These are phyloP conservation scores for Mesocricetus auratus DNA, from an alignment of 2,113 vertebrate species.

Conservation along the genomic window DNA sequence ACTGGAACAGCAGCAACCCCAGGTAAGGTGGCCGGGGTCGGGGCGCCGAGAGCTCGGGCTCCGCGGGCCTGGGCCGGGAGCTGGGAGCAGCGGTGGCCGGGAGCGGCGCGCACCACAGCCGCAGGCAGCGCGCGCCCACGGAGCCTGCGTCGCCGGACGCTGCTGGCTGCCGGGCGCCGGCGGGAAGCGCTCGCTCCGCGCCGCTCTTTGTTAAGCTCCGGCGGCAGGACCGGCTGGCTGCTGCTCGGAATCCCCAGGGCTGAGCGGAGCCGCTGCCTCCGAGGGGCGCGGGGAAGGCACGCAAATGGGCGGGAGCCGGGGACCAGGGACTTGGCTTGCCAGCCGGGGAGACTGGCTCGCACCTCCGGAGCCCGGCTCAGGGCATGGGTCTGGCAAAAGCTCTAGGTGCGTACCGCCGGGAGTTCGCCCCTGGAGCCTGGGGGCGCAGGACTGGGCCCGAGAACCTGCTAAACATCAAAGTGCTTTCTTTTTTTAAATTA, in stretches of 20 bases:
- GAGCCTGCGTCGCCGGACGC: slow-evolving; percentile 10
- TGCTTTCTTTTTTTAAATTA: neutral
- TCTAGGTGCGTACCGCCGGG: neutral
- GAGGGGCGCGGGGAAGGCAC: neutral
- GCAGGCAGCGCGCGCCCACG: slow-evolving; percentile 62
- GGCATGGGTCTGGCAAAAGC: neutral
- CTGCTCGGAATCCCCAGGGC: neutral
- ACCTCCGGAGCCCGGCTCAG: neutral
- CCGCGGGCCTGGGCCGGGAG: slow-evolving; percentile 35
- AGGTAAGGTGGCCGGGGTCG: slow-evolving; percentile 87
- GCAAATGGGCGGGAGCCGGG: slow-evolving; percentile 45
- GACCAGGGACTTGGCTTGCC: neutral
- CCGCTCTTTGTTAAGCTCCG: slow-evolving; percentile 72
- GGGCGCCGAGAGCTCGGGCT: slow-evolving; percentile 38
- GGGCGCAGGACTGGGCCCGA: neutral
- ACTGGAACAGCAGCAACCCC: slow-evolving; percentile 98
- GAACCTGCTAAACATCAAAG: slow-evolving; percentile 46
- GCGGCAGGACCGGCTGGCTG: neutral
- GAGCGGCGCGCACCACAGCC: slow-evolving; percentile 44
- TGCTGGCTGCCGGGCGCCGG: slow-evolving; percentile 17
- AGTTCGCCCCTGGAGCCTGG: neutral
- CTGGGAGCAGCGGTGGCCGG: slow-evolving; percentile 26
- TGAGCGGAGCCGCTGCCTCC: neutral
- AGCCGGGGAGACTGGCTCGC: neutral
- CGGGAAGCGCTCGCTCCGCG: slow-evolving; percentile 48